A percentile compares a stretch with the other conserved stretches of the same genome.
Evolutionary conservation across 1,140 invertebrate species (phyloP).

Genomic region (Drosophila erecta): DNA sequence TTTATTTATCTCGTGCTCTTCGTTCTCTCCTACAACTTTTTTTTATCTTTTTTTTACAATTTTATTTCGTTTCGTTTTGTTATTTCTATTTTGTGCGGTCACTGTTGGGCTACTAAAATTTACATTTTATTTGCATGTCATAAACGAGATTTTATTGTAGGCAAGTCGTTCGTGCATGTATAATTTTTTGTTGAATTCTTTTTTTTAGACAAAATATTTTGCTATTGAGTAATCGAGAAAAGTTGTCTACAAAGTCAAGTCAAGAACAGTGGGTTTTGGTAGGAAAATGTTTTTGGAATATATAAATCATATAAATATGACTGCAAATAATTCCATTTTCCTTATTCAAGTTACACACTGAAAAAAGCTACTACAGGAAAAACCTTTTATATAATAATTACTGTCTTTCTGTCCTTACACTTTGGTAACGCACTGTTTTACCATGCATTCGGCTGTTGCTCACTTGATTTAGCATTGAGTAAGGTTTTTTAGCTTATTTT

Average conservation of each 20-base stretch:
- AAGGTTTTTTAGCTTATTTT: conserved; percentile 22
- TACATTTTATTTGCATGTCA: conserved; percentile 76
- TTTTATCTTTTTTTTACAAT: conserved; percentile 8
- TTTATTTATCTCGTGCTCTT: conserved; percentile 32
- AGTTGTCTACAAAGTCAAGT: conserved; percentile 23
- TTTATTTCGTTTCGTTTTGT: conserved; percentile 40
- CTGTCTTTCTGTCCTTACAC: background rate
- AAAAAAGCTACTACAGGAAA: no score
- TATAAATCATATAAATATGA: no score
- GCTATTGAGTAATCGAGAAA: conserved; percentile 55
- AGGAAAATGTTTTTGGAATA: background rate
- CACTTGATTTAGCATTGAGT: conserved; percentile 25
- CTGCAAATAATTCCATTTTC: background rate
- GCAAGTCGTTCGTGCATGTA: conserved; percentile 37
- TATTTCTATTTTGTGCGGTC: conserved; percentile 29
- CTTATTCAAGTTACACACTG: no score
- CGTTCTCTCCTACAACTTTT: conserved; percentile 11
- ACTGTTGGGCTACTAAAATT: conserved; percentile 58
- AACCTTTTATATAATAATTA: no score
- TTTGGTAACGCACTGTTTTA: conserved; percentile 16
- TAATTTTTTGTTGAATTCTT: conserved; percentile 37
- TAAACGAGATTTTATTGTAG: conserved; percentile 49
- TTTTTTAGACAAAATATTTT: conserved; percentile 51
- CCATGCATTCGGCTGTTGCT: background rate
- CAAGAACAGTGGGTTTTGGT: conserved; percentile 16